Evolutionary conservation across 2,888 invertebrate genomes (phyloP).

Genomic region (Platynereis dumerilii): DNA sequence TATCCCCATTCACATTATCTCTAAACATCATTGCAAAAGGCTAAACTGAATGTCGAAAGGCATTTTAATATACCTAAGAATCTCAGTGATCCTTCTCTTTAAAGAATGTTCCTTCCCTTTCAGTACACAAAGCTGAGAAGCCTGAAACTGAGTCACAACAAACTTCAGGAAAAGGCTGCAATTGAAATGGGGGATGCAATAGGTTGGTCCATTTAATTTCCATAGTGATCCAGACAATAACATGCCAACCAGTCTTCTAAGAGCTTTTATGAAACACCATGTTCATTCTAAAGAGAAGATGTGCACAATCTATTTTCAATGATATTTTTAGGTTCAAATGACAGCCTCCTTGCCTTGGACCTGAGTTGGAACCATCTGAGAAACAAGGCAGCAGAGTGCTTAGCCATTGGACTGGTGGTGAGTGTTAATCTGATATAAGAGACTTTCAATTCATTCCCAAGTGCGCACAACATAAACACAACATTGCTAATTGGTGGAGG

Average conservation of each 20-base stretch:
- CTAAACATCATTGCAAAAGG: too few species aligned
- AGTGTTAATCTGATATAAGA: background rate
- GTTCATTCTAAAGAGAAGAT: background rate
- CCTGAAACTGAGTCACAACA: background rate
- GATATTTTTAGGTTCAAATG: conserved; percentile 27
- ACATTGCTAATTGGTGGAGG: too few species aligned
- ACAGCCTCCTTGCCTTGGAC: conserved; percentile 29
- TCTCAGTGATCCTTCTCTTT: too few species aligned
- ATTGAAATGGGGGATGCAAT: conserved; percentile 1
- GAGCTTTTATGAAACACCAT: background rate
- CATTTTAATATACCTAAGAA: too few species aligned
- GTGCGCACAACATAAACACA: too few species aligned
- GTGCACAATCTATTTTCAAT: background rate
- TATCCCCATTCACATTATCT: too few species aligned
- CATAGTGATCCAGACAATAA: too few species aligned
- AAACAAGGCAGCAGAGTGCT: conserved; percentile 48
- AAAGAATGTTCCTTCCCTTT: too few species aligned
- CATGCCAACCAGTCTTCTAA: too few species aligned
- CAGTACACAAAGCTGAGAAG: background rate
- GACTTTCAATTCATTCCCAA: too few species aligned
- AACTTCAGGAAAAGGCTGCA: conserved; percentile 4
- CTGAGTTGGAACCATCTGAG: conserved; percentile 44
- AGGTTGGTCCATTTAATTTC: conserved; percentile 5
- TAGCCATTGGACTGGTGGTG: conserved; percentile 50
- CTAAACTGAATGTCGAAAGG: too few species aligned